Base-by-base conservation (phyloP, 2,113 vertebrate genomes). In the Leiothrix lutea region DNA sequence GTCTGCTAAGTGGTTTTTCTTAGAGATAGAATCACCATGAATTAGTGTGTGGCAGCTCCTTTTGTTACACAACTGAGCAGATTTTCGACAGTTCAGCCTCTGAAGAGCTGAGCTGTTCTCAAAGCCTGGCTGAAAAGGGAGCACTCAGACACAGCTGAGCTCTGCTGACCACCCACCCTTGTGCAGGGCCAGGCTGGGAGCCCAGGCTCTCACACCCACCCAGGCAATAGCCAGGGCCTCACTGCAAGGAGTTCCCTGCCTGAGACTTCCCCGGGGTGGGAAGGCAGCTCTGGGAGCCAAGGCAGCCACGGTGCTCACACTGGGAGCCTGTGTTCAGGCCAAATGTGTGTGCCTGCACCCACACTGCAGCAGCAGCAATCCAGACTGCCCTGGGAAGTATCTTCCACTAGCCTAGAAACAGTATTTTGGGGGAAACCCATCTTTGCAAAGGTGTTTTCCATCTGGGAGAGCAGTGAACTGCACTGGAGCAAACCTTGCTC, bases 1-100 rank as follows among this genome's bases (percentile, higher is more conserved):
- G 74, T 91, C 78, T 81, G 69, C 70, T 89, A 94, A 91, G 81
- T 89, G 78, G 66, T 71, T 95, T 92, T 92, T 90, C 87, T 85
- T 54, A 31, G 73, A n/a, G 78, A 79, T 85, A 12, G 6, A 84
- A 71, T 84, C 60, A 36, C 87, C 19, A 6, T 23, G 66, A 87
- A 89, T 91, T 48, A 70, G 36, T 1, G 11, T 8, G 36, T 72
- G 80, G 86, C 94, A 94, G 80, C 87, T 94, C 38, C 84, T 72
- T 89, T 95, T 85, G 78, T 95, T 79, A 69, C 80, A 65, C 93
- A 69, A 1, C 53, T 40, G 73, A 64, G 50, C 89, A 79, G 84
- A 85, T 89, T 95, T 54, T 54, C 6, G 0, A 13, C 79, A 50
- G 45, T 29, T 79, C 67, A 5, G 12, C 8, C 48, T 48, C 86